Evolutionary conservation across 2,888 invertebrate species (phyloP).

Genomic region (Nephrocerus scutellatus): DNA sequence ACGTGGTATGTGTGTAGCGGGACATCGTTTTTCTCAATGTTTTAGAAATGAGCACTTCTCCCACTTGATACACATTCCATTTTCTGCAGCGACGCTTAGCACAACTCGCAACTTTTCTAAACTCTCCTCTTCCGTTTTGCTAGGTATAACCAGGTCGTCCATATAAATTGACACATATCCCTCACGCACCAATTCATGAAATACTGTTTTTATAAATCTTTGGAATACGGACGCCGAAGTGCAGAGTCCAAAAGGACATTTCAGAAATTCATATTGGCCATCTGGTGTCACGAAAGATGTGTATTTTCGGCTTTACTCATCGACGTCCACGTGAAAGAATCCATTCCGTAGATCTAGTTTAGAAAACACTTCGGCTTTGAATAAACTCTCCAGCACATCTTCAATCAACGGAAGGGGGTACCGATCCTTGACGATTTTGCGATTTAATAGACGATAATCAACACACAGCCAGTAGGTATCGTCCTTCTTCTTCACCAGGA

Average conservation of each 20-base stretch:
- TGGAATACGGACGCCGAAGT: conserved; percentile 36
- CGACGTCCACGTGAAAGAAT: not conserved
- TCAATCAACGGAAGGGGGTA: conserved; percentile 14
- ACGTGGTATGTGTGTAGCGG: conserved; percentile 26
- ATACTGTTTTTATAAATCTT: conserved; percentile 15
- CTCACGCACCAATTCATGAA: conserved; percentile 3
- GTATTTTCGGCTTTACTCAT: conserved; percentile 1
- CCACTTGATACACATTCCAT: conserved; percentile 6
- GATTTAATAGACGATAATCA: conserved; percentile 24
- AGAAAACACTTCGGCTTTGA: conserved; percentile 26
- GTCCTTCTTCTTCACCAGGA: conserved; percentile 25
- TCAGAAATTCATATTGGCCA: conserved; percentile 1
- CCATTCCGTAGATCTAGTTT: conserved; percentile 21
- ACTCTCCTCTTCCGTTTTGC: conserved; percentile 2
- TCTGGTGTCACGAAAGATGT: conserved; percentile 3
- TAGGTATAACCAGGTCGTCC: conserved; percentile 7
- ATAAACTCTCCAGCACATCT: conserved; percentile 19
- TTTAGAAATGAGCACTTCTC: conserved; percentile 1
- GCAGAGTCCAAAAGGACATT: conserved; percentile 37
- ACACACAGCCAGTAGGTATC: conserved; percentile 22
- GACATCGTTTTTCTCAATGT: conserved; percentile 18
- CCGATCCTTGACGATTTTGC: conserved; percentile 9
- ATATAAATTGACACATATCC: conserved; percentile 2
- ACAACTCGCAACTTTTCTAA: conserved; percentile 13
- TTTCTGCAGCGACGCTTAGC: not conserved